Conservation (phyloP, 2,797 vertebrate species). For the Cetoscarus ocellatus region DNA sequence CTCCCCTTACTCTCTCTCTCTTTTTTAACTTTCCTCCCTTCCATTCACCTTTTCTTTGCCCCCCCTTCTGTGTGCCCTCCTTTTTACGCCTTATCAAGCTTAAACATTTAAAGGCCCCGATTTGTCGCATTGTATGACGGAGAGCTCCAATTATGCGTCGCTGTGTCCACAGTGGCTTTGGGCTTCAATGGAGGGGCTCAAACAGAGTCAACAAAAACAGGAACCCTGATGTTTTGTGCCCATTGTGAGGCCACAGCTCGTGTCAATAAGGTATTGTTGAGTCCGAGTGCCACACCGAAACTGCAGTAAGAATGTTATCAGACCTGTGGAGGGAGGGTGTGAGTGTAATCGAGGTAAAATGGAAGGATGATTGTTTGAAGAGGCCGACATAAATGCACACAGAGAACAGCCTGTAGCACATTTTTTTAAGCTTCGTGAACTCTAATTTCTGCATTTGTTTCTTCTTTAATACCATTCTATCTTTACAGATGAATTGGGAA, state of each 20-base stretch:
- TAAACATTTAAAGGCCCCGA: conserved; percentile 92
- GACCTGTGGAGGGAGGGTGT: conserved; percentile 87
- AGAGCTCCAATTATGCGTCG: conserved; percentile 82
- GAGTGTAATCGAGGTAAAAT: conserved; percentile 83
- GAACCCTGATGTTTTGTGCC: conserved; percentile 88
- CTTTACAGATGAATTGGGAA: conserved; percentile 21
- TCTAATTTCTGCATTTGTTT: conserved; percentile 17
- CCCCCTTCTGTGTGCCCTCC: conserved; percentile 76
- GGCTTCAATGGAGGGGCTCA: conserved; percentile 86
- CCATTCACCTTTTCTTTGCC: conserved; percentile 62
- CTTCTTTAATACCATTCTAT: conserved; percentile 26
- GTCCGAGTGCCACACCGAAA: conserved; percentile 88
- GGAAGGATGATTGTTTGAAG: conserved; percentile 84
- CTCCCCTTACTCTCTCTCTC: conserved; percentile 34
- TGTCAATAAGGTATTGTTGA: conserved; percentile 92
- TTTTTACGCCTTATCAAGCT: conserved; percentile 88
- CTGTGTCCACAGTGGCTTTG: conserved; percentile 86
- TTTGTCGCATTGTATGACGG: conserved; percentile 84
- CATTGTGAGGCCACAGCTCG: conserved; percentile 86
- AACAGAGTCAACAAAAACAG: conserved; percentile 90
- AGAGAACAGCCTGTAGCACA: conserved; percentile 59
- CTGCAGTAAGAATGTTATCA: conserved; percentile 91
- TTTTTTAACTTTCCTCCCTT: conserved; percentile 71
- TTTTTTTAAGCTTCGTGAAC: not conserved
- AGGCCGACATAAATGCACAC: conserved; percentile 74